These are phyloP conservation scores for Pristionchus fissidentatus DNA, from an alignment of 2,888 invertebrate genomes.

Conservation along the genomic window DNA sequence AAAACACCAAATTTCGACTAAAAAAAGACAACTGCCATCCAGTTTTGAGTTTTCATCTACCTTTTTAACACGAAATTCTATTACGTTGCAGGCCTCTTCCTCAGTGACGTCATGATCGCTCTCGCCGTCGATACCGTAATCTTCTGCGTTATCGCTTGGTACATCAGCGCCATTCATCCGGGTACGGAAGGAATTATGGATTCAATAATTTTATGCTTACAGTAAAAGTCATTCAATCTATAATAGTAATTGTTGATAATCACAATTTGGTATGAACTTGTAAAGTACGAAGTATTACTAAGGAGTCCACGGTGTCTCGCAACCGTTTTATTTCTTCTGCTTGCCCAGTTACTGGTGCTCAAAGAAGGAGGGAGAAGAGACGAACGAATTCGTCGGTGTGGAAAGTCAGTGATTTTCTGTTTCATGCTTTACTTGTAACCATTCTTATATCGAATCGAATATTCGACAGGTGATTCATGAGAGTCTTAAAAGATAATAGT, in stretches of 20 bases:
- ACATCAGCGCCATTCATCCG: slow-evolving; percentile 81
- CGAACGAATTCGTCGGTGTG: neutral
- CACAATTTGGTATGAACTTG: too few relatives aligned
- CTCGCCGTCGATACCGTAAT: slow-evolving; percentile 82
- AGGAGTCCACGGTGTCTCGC: slow-evolving; percentile 78
- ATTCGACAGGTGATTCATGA: too few relatives aligned
- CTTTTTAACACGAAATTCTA: neutral
- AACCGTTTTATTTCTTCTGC: slow-evolving; percentile 80
- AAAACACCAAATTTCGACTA: neutral
- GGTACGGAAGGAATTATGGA: slow-evolving; percentile 76
- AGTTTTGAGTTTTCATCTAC: slow-evolving; percentile 73
- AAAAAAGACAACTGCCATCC: slow-evolving; percentile 60
- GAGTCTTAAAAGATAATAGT: neutral
- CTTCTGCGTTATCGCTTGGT: slow-evolving; percentile 80
- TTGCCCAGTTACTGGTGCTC: slow-evolving; percentile 79
- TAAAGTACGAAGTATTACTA: slow-evolving; percentile 45
- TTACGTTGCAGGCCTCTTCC: neutral
- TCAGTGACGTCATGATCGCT: slow-evolving; percentile 78
- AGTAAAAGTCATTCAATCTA: neutral
- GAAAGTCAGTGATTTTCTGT: too few relatives aligned
- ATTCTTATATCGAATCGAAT: too few relatives aligned
- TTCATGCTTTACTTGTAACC: neutral
- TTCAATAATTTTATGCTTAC: neutral
- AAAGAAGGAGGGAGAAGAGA: neutral
- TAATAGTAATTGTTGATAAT: too few relatives aligned